phyloP scores from a whole-genome alignment of 2,888 invertebrate species.

The Oegoconia quadripuncta region DNA sequence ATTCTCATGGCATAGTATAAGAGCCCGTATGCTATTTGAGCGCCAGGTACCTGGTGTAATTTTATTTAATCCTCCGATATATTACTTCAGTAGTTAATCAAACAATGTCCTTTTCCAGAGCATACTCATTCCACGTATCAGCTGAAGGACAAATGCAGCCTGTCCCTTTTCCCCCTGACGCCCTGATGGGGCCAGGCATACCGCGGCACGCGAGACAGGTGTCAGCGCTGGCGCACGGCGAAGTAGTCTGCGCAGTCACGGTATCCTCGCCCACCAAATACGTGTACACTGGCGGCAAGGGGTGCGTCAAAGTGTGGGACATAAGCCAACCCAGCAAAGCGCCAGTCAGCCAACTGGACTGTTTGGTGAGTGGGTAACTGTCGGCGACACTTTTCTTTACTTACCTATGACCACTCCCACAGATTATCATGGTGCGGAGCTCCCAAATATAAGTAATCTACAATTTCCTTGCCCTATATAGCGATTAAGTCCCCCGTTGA shows the following conservation, averaged over 20 bases:
- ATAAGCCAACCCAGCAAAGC: conserved; percentile 93
- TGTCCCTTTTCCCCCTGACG: conserved; percentile 96
- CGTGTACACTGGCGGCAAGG: conserved; percentile 97
- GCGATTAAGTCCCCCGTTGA: too few species aligned
- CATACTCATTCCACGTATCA: conserved; percentile 96
- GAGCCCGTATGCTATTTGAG: too few species aligned
- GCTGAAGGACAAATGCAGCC: conserved; percentile 94
- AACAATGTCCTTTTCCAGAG: conserved; percentile 84
- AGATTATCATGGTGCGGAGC: not conserved
- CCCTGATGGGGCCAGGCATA: conserved; percentile 94
- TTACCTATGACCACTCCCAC: conserved; percentile 18
- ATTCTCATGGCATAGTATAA: too few species aligned
- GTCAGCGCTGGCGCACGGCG: conserved; percentile 95
- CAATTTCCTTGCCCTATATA: too few species aligned
- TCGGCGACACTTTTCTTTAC: conserved; percentile 39
- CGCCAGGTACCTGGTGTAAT: too few species aligned
- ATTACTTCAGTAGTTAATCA: too few species aligned
- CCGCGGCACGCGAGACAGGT: conserved; percentile 95
- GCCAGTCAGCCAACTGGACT: conserved; percentile 94
- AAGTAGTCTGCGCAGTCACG: conserved; percentile 98
- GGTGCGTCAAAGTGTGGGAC: conserved; percentile 98
- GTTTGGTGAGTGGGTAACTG: conserved; percentile 85
- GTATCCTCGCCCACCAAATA: conserved; percentile 95
- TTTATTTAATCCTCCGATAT: too few species aligned
- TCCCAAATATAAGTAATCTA: too few species aligned